Evolutionary conservation across 2,797 vertebrate genomes (phyloP).

Genomic region (Dryobates pubescens): DNA sequence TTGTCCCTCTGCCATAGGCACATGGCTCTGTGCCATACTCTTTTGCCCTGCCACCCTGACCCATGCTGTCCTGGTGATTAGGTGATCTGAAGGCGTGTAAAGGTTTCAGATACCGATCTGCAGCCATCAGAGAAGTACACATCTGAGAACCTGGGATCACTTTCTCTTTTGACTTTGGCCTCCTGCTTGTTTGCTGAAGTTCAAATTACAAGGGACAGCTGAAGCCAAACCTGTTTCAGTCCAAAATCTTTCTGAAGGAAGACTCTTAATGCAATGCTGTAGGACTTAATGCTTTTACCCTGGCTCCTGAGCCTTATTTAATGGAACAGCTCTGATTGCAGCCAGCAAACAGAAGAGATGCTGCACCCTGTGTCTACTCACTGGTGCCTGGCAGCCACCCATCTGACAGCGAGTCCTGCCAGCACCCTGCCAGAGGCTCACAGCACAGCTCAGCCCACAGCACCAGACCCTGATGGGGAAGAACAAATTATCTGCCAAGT

Average conservation of each 20-base stretch:
- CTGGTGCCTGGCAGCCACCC: neutral
- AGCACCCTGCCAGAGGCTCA: accelerated
- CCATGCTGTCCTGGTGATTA: neutral
- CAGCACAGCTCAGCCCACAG: neutral
- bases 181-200: neutral
- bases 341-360: neutral
- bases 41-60: neutral
- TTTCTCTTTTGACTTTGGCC: neutral
- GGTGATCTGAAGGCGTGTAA: neutral
- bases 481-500: neutral
- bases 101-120: neutral
- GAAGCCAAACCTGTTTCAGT: neutral
- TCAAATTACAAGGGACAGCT: neutral
- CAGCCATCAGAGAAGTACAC: neutral
- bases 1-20: neutral
- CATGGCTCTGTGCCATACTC: neutral
- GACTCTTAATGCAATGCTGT: neutral
- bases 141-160: neutral
- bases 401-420: neutral
- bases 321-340: neutral
- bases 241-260: neutral
- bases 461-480: neutral
- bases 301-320: neutral
- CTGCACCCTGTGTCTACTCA: neutral
- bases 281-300: neutral